Percentiles rank a stretch among this genome's conserved stretches.
Conservation (phyloP, 53 echinoderm and acorn worm species). For the Actinopyga echinites region DNA sequence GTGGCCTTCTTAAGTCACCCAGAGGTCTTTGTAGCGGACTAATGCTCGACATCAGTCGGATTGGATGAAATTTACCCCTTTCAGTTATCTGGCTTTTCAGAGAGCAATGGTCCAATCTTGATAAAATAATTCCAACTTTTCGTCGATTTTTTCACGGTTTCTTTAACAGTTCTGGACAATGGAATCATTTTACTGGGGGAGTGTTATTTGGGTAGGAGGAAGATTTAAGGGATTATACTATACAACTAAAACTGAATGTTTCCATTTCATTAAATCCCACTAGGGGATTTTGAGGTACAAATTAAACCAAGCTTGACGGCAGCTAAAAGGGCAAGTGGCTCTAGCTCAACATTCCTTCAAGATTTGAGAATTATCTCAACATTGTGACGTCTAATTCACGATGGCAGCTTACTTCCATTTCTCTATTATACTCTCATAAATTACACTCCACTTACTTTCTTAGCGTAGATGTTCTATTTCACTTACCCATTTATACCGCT, state of each 20-base stretch:
- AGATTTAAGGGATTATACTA: too few relatives aligned
- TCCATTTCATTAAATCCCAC: too few relatives aligned
- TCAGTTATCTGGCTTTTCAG: not conserved
- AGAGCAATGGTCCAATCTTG: not conserved
- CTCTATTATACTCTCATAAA: too few relatives aligned
- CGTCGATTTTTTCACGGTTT: conserved; percentile 11
- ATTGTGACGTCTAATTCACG: too few relatives aligned
- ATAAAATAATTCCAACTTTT: not conserved
- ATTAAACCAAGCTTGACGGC: not conserved
- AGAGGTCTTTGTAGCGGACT: not conserved
- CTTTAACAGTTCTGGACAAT: conserved; percentile 11
- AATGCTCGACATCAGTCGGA: conserved; percentile 20
- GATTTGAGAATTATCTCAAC: conserved; percentile 10
- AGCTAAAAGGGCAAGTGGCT: not conserved
- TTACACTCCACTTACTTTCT: too few relatives aligned
- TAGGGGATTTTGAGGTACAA: too few relatives aligned
- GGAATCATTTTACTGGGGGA: not conserved
- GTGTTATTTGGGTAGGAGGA: too few relatives aligned
- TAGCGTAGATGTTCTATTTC: too few relatives aligned
- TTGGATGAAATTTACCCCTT: conserved; percentile 10
- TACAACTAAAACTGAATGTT: too few relatives aligned
- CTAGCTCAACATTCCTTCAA: not conserved
- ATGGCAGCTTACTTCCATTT: too few relatives aligned
- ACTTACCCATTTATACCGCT: too few relatives aligned
- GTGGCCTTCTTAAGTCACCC: too few relatives aligned